Evolutionary conservation across 2,113 vertebrate species (phyloP).

Genomic region (Tyto alba): DNA sequence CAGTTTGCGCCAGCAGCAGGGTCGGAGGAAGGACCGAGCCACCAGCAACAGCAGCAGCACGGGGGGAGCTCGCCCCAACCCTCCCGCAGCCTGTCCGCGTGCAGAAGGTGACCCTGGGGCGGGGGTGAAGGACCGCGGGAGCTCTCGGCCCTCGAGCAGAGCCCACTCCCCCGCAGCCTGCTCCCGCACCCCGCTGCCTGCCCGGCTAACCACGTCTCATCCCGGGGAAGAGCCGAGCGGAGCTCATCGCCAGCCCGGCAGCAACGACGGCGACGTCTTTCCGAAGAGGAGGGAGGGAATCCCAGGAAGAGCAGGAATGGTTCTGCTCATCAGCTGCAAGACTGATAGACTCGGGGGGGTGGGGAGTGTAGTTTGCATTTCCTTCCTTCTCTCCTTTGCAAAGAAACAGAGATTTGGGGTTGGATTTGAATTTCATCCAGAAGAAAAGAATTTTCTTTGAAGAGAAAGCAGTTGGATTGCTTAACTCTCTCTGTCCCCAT

Average conservation of each 20-base stretch:
- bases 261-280: accelerated
- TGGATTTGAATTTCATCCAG: conserved; percentile 38
- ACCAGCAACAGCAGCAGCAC: background rate
- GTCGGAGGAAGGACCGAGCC: background rate
- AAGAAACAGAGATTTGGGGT: background rate
- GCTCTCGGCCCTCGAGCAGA: background rate
- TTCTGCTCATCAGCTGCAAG: conserved; percentile 15
- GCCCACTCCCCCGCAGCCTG: accelerated
- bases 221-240: background rate
- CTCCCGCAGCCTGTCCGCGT: background rate
- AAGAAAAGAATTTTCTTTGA: background rate
- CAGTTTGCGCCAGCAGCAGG: background rate
- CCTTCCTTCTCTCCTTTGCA: background rate
- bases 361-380: background rate
- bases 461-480: background rate
- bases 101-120: background rate
- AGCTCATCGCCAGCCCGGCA: accelerated
- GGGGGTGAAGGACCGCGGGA: accelerated
- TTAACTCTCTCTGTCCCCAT: background rate
- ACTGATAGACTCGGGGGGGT: background rate
- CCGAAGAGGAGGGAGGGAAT: background rate
- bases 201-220: accelerated
- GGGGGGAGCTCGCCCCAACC: accelerated
- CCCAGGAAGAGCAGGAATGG: background rate
- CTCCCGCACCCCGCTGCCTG: background rate